Evolutionary conservation across 1,140 invertebrate species (phyloP).

Genomic region (Brachionus asplanchnoidis): DNA sequence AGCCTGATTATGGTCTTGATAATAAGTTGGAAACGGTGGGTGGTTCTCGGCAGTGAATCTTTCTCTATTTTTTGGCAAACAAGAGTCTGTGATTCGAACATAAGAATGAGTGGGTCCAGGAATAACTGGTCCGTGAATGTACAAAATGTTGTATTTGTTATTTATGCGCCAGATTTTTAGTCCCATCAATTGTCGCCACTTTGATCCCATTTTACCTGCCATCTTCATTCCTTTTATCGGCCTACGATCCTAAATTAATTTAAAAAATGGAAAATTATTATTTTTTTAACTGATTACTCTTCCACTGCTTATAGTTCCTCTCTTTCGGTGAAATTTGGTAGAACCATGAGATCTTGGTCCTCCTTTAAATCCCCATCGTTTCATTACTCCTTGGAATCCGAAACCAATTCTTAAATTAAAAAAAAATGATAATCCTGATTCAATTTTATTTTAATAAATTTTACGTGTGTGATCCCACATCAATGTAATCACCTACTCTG

Average conservation of each 20-base stretch:
- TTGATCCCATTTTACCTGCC: slow-evolving; percentile 89
- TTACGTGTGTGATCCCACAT: slow-evolving; percentile 83
- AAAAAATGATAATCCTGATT: background rate
- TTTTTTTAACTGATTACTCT: slow-evolving; percentile 45
- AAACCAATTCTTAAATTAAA: slow-evolving; percentile 67
- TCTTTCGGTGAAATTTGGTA: slow-evolving; percentile 87
- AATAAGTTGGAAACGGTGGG: slow-evolving; percentile 76
- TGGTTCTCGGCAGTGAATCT: slow-evolving; percentile 52
- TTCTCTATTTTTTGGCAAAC: slow-evolving; percentile 60
- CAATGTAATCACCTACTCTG: slow-evolving; percentile 80
- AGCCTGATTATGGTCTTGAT: slow-evolving; percentile 61
- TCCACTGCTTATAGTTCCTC: slow-evolving; percentile 74
- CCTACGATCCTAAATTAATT: slow-evolving; percentile 20
- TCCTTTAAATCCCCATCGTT: slow-evolving; percentile 89
- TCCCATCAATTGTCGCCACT: slow-evolving; percentile 67
- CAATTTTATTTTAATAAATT: background rate
- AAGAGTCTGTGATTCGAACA: slow-evolving; percentile 75
- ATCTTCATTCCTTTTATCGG: slow-evolving; percentile 78
- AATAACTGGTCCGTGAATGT: slow-evolving; percentile 71
- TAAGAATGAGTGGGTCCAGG: slow-evolving; percentile 75
- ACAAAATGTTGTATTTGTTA: slow-evolving; percentile 86
- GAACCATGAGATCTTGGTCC: slow-evolving; percentile 81
- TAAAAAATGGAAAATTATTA: background rate
- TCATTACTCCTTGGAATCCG: slow-evolving; percentile 98
- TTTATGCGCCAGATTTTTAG: slow-evolving; percentile 81